A percentile compares a stretch with the other conserved stretches of the same genome.
phyloP scores from a whole-genome alignment of 2,888 invertebrate species.

The Nomada fucata region DNA sequence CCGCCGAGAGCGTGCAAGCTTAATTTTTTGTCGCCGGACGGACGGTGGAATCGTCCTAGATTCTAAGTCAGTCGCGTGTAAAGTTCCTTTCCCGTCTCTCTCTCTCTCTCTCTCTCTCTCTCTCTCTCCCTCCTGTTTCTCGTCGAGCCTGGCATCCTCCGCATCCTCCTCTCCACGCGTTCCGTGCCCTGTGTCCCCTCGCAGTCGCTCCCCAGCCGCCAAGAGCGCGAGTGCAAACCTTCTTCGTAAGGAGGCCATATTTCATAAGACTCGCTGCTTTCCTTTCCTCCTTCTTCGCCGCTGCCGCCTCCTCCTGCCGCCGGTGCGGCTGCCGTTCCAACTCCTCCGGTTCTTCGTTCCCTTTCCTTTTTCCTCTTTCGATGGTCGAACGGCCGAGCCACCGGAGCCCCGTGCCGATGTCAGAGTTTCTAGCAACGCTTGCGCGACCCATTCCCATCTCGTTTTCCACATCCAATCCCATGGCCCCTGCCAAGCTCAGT shows the following conservation, averaged over 20 bases:
- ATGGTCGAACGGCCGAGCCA: slow-evolving; percentile 69
- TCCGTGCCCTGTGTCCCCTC: slow-evolving; percentile 22
- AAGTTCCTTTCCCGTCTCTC: slow-evolving; percentile 43
- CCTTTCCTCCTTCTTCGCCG: slow-evolving; percentile 58
- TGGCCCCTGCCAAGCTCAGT: slow-evolving; percentile 78
- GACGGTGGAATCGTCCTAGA: slow-evolving; percentile 24
- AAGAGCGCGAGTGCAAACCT: slow-evolving; percentile 72
- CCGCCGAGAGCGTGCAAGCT: not conserved
- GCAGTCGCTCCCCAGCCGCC: slow-evolving; percentile 53
- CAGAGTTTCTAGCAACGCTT: slow-evolving; percentile 81
- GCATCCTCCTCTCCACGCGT: slow-evolving; percentile 52
- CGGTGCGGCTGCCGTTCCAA: slow-evolving; percentile 37
- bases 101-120: not conserved
- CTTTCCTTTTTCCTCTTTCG: slow-evolving; percentile 65
- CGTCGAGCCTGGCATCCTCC: slow-evolving; percentile 46
- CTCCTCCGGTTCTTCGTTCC: slow-evolving; percentile 64
- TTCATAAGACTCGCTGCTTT: slow-evolving; percentile 81
- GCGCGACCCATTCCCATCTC: slow-evolving; percentile 82
- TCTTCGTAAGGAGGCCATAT: slow-evolving; percentile 82
- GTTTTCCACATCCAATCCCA: slow-evolving; percentile 81
- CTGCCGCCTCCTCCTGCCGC: slow-evolving; percentile 45
- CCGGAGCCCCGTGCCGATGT: slow-evolving; percentile 68
- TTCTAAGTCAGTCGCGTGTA: slow-evolving; percentile 21
- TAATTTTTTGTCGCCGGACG: not conserved
- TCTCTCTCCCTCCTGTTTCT: slow-evolving; percentile 20